Base-by-base conservation (phyloP, 2,888 invertebrate genomes). In the Galerucella pusilla region DNA sequence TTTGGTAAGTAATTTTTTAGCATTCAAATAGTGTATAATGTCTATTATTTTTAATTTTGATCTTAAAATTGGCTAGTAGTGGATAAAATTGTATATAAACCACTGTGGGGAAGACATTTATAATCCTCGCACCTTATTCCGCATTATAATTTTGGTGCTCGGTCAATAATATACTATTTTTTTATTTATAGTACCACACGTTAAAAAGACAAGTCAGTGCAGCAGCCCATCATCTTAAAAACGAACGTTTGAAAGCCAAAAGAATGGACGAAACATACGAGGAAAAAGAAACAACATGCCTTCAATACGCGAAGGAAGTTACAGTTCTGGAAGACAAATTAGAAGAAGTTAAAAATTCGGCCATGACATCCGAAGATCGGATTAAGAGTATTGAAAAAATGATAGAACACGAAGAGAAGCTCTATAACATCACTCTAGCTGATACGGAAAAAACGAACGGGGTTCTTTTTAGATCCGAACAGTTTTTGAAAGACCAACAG, bases 361-460 rank as follows among this genome's bases (percentile, higher is more conserved):
- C 66, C 10, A 57, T 78, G 65, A 75, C 80, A 0, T 79, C 91
- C 0, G 90, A 90, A 59, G 92, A 92, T 81, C 88, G 91, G 49
- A 88, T 90, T 0, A 90, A 89, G 70, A 90, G 91, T 80, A 86
- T 93, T 9, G 90, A 92, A 82, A 89, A 90, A 42, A 90, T 93
- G 85, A 86, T 92, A 20, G 90, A 90, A 87, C 42, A 90, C 61
- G 91, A 91, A 81, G 89, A 91, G 81, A 80, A 77, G 61, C 68
- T 67, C n/a, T 80, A 78, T 65, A 71, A 76, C 45, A 77, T 80
- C 12, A 78, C 73, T 25, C 42, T 81, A 14, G 42, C 78, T 2
- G 83, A 83, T 60, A 82, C 80, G 5, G 81, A 83, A 63, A 82
- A 80, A 74, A 78, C 81, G 14, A 83, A 83, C 70, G 71, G 75